Conservation (phyloP, 2,888 invertebrate species). For the Drosophila atroscutellata region DNA sequence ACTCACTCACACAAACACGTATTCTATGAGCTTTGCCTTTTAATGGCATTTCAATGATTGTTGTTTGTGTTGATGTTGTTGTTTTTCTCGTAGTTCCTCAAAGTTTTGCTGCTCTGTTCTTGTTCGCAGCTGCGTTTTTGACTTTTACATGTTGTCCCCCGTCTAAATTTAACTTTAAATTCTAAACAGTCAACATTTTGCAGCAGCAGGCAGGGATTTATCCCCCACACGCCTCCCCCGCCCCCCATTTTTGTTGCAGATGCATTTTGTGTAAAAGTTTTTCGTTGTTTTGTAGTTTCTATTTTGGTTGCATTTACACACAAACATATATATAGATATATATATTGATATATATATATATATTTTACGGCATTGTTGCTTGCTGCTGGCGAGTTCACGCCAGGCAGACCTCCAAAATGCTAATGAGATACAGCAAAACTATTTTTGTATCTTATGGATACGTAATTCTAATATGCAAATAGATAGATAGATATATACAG, state of each 20-base stretch:
- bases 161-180: conserved; percentile 75
- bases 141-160: conserved; percentile 33
- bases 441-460: conserved; percentile 66
- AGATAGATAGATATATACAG: not conserved
- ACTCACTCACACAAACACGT: not conserved
- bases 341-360: not conserved
- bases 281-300: conserved; percentile 58
- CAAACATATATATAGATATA: not conserved
- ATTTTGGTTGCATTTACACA: conserved; percentile 36
- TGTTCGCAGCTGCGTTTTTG: conserved; percentile 49
- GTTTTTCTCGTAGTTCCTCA: conserved; percentile 19
- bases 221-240: not conserved
- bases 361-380: conserved; percentile 62
- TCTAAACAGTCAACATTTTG: conserved; percentile 72
- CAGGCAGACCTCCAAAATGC: conserved; percentile 72
- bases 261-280: conserved; percentile 54
- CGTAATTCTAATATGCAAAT: conserved; percentile 24
- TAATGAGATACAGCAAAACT: conserved; percentile 45
- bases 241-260: not conserved
- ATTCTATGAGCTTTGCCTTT: conserved; percentile 40
- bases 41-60: conserved; percentile 38
- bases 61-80: conserved; percentile 26
- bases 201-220: conserved; percentile 54
- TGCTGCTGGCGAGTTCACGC: conserved; percentile 32
- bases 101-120: conserved; percentile 28